Percentiles rank a stretch among this genome's conserved stretches.
phyloP scores from a whole-genome alignment of 2,888 invertebrate species.

The Myathropa florea region DNA sequence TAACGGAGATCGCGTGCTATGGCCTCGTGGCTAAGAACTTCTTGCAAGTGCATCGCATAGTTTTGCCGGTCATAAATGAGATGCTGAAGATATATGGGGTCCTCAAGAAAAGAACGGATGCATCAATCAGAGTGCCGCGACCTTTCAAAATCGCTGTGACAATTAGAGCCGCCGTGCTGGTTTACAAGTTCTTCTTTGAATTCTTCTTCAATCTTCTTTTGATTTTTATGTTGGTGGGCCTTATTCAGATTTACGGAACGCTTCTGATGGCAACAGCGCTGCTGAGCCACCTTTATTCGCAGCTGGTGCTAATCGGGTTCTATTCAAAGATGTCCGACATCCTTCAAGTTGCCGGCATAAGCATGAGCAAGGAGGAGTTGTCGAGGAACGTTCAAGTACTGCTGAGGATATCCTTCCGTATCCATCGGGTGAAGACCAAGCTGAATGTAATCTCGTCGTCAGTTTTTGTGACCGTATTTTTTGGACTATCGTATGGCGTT shows the following conservation, averaged over 20 bases:
- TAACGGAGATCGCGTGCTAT: not conserved
- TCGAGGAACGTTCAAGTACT: not conserved
- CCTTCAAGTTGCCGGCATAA: not conserved
- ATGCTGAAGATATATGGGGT: not conserved
- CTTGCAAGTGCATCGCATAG: too few species aligned
- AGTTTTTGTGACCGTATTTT: not conserved
- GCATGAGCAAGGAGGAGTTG: not conserved
- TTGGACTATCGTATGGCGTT: not conserved
- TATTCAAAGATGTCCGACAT: conserved; percentile 9
- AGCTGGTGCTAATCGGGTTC: conserved; percentile 14
- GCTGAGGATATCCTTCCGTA: conserved; percentile 4
- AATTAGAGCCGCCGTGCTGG: not conserved
- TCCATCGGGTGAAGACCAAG: not conserved
- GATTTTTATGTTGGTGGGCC: not conserved
- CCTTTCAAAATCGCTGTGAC: not conserved
- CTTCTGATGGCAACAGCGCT: not conserved
- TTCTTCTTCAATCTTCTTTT: too few species aligned
- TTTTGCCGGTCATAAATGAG: not conserved
- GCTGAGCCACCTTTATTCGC: not conserved
- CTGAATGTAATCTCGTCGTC: conserved; percentile 4
- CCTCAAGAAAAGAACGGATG: not conserved
- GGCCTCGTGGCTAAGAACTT: not conserved
- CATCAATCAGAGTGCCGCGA: not conserved
- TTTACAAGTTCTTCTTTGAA: too few species aligned
- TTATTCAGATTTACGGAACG: not conserved